Evolutionary conservation across 2,113 vertebrate genomes (phyloP), one percentile per base, ranked within the genome.

Genomic region (Coryphaenoides rupestris): DNA sequence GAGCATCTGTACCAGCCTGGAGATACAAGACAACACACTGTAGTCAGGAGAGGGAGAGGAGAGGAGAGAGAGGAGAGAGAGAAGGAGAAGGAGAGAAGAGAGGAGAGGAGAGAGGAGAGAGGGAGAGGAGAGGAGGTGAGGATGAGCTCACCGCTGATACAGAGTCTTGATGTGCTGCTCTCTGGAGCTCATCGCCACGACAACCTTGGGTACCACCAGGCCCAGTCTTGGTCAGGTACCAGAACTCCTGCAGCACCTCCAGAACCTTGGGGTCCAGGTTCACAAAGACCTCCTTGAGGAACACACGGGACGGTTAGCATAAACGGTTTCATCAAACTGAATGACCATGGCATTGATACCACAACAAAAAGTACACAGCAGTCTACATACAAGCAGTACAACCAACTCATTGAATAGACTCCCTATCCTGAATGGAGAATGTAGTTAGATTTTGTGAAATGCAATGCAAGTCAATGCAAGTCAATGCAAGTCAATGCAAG

Each of bases 211-310:
- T 23, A 93, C 68, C 6, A 63, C 73, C 66, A 89, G 77, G 12
- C 85, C 79, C 70, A 92, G 83, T 74, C n/a, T 83, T 92, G 60
- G 78, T 79, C 79, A 94, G 74, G 78, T 91, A 90, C 24, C 82
- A 89, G 62, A 84, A 80, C 75, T 94, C 93, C 76, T 87, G 82
- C 58, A 94, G 74, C 14, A 92, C 86, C 80, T 93, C 89, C 64
- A 91, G 66, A 19, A 94, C 79, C 24, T 84, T 12, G 0, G 88
- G 89, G 60, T 94, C 91, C 66, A 94, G 69, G 71, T 94, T 94
- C 66, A 93, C 90, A 5, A 56, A 76, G 16, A 93, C 28, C 68
- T 91, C 87, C 92, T n/a, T 93, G 78, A n/a, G 68, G 47, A 50
- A 16, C 47, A 69, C 19, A 24, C 55, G 33, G 6, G 17, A 59